Conservation (phyloP, 1,140 invertebrate genomes). For the Lepidurus packardi region DNA sequence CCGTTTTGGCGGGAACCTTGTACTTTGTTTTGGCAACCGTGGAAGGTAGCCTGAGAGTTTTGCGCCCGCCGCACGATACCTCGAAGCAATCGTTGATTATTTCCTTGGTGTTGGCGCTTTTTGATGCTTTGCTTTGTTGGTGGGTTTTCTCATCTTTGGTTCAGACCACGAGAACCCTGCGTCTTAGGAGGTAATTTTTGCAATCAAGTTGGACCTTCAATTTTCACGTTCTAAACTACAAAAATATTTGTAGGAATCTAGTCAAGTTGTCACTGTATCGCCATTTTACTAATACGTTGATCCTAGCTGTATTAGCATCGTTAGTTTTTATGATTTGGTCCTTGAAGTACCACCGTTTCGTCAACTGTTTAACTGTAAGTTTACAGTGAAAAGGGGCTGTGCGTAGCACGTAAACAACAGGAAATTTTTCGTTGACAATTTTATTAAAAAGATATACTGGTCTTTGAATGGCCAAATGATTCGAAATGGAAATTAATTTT, state of each 20-base stretch:
- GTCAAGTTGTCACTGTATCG: conserved; percentile 84
- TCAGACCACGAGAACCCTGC: conserved; percentile 77
- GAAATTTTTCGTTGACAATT: too few relatives aligned
- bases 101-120: conserved; percentile 63
- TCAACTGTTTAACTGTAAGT: conserved; percentile 63
- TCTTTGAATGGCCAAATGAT: too few relatives aligned
- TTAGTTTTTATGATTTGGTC: conserved; percentile 89
- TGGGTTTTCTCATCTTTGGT: conserved; percentile 85
- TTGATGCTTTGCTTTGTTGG: conserved; percentile 59
- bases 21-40: conserved; percentile 77
- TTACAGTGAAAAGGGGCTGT: conserved; percentile 22
- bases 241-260: conserved; percentile 58
- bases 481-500: too few relatives aligned
- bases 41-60: conserved; percentile 72
- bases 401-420: too few relatives aligned
- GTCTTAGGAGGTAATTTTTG: conserved; percentile 57
- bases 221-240: conserved; percentile 32
- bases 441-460: too few relatives aligned
- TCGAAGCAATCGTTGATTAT: conserved; percentile 63
- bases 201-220: conserved; percentile 41
- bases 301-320: conserved; percentile 80
- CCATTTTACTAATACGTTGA: conserved; percentile 88
- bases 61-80: conserved; percentile 59
- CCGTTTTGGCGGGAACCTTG: conserved; percentile 70
- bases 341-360: conserved; percentile 66